Evolutionary conservation across 2,888 invertebrate species (phyloP), one percentile per base, ranked within the genome.

Genomic region (Labia minor): DNA sequence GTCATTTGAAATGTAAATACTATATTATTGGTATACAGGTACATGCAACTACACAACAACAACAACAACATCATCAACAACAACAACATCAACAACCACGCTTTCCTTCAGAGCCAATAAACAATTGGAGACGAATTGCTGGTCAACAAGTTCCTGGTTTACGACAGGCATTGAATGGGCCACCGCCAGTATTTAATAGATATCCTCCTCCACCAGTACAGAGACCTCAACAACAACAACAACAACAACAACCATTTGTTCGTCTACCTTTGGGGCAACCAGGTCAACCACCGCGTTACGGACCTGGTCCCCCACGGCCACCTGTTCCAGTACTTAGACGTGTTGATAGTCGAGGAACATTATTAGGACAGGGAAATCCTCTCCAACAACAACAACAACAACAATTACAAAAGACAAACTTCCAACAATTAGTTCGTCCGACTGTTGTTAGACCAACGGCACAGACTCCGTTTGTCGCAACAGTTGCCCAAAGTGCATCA

Each of bases 201-300:
- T n/a, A n/a, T n/a, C 19, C 61, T 18, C 49, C 10, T 3, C 18
- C 19, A 14, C 68, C 69, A 61, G 63, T 69, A 67, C 69, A 69
- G 65, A 62, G n/a, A n/a, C 37, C 67, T 19, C 67, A 61, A 11
- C 71, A 66, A 26, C 72, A 71, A 61, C 69, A 69, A 16, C 68
- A 69, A 20, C 72, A 68, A 65, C 70, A 71, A 19, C 71, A 67
- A 61, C 19, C 65, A 20, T 4, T 63, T 18, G 65, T 62, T 33
- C 19, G 65, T 21, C 61, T 61, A 4, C 37, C 33, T 19, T 16
- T 18, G 21, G 65, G 21, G 49, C 37, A 21, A 14, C 37, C 65
- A 4, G 37, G 37, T 65, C 65, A 37, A 19, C 19, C 37, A 33
- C 37, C 19, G 11, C 49, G 14, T 19, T 63, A 49, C 61, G 66